Conservation (phyloP, 1,140 invertebrate species). For the Microvelia longipes region DNA sequence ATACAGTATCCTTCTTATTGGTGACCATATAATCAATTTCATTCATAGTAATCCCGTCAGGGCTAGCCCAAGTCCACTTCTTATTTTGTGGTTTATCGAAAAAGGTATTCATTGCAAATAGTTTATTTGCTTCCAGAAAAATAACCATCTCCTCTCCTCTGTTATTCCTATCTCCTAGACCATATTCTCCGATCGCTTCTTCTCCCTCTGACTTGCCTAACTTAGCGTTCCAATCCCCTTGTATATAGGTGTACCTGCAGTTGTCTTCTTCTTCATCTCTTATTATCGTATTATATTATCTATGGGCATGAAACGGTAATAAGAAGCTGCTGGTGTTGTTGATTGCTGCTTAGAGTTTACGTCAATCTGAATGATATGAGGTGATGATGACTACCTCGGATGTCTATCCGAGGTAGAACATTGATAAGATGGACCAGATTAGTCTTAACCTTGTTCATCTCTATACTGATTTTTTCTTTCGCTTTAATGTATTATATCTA, state of each 20-base stretch:
- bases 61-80: constrained; percentile 2
- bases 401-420: too few species aligned
- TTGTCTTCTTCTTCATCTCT: not conserved
- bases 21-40: constrained; percentile 2
- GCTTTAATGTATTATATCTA: too few species aligned
- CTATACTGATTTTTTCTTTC: too few species aligned
- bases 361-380: too few species aligned
- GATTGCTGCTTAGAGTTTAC: too few species aligned
- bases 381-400: too few species aligned
- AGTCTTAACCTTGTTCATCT: too few species aligned
- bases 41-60: not conserved
- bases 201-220: not conserved
- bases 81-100: not conserved
- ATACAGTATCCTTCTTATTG: constrained; percentile 1
- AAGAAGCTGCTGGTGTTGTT: too few species aligned
- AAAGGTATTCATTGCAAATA: not conserved
- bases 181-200: not conserved
- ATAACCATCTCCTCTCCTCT: not conserved
- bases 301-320: too few species aligned
- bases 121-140: not conserved
- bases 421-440: too few species aligned
- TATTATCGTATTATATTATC: too few species aligned
- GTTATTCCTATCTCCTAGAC: not conserved
- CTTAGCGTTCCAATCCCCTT: not conserved
- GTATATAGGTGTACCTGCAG: not conserved